Percentiles rank a stretch among this genome's conserved stretches.
These are phyloP conservation scores for Genyomyrus donnyi DNA, from an alignment of 2,113 vertebrate genomes.

Conservation along the genomic window DNA sequence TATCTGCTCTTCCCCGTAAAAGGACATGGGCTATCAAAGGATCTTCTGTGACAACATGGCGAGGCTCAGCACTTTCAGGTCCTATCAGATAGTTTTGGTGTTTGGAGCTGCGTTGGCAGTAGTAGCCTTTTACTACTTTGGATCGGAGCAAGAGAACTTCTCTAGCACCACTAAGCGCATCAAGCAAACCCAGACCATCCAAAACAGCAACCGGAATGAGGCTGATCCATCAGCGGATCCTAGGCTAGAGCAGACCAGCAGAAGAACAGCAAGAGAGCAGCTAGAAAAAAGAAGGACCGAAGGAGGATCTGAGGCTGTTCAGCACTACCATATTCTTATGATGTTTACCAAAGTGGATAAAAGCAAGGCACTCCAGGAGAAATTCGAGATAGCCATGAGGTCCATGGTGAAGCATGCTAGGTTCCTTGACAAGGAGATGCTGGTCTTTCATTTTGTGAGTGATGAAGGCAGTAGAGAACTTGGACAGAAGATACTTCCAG, in stretches of 20 bases:
- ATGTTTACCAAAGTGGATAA: slow-evolving; percentile 90
- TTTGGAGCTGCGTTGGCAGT: slow-evolving; percentile 75
- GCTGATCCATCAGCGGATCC: slow-evolving; percentile 54
- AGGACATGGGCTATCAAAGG: slow-evolving; percentile 54
- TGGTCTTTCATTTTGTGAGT: slow-evolving; percentile 64
- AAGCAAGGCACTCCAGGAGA: slow-evolving; percentile 65
- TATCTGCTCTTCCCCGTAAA: background rate
- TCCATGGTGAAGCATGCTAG: slow-evolving; percentile 58
- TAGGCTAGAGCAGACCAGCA: slow-evolving; percentile 21
- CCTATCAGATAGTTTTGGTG: slow-evolving; percentile 67
- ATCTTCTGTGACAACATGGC: slow-evolving; percentile 50
- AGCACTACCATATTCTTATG: slow-evolving; percentile 72
- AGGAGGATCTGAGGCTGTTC: background rate
- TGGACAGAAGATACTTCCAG: slow-evolving; percentile 67
- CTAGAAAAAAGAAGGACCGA: slow-evolving; percentile 3
- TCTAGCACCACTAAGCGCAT: slow-evolving; percentile 84
- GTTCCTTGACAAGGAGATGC: slow-evolving; percentile 57
- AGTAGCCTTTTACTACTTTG: slow-evolving; percentile 84
- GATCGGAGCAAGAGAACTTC: slow-evolving; percentile 78
- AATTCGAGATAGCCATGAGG: slow-evolving; percentile 64
- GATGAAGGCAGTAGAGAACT: slow-evolving; percentile 72
- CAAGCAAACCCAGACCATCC: slow-evolving; percentile 63
- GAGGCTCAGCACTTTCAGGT: slow-evolving; percentile 58
- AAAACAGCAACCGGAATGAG: slow-evolving; percentile 59
- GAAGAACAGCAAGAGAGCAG: background rate